Evolutionary conservation across 2,113 vertebrate species (phyloP).

Genomic region (Hiodon alosoides): DNA sequence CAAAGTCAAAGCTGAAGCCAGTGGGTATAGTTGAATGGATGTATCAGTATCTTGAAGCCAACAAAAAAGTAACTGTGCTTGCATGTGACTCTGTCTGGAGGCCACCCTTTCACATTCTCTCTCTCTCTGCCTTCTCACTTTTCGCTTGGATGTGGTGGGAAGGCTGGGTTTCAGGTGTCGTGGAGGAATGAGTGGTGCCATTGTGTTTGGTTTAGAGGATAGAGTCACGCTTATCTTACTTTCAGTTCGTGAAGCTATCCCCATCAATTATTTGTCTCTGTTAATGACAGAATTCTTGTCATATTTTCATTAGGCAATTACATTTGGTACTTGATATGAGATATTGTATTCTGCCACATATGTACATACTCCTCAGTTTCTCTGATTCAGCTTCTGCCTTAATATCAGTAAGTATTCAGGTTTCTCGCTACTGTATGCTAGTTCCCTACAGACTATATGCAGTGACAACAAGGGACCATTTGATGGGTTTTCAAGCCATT

Average conservation of each 20-base stretch:
- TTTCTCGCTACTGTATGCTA: too few species aligned
- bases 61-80: too few species aligned
- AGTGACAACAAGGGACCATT: too few species aligned
- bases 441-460: too few species aligned
- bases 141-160: slow-evolving; percentile 36
- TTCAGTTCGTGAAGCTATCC: slow-evolving; percentile 27
- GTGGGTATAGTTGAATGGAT: slow-evolving; percentile 62
- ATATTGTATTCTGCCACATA: too few species aligned
- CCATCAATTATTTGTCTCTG: not conserved
- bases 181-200: slow-evolving; percentile 38
- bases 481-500: too few species aligned
- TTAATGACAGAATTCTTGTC: not conserved
- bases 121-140: slow-evolving; percentile 18
- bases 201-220: not conserved
- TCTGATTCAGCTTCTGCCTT: too few species aligned
- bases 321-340: too few species aligned
- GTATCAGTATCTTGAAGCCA: too few species aligned
- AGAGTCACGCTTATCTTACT: slow-evolving; percentile 36
- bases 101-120: not conserved
- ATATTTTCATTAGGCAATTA: too few species aligned
- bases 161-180: slow-evolving; percentile 57
- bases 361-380: too few species aligned
- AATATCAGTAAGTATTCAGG: too few species aligned
- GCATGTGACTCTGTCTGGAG: not conserved
- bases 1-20: slow-evolving; percentile 92